Evolutionary conservation across 1,140 invertebrate species (phyloP), one percentile per base, ranked within the genome.

Genomic region (Heliconius melpomene): DNA sequence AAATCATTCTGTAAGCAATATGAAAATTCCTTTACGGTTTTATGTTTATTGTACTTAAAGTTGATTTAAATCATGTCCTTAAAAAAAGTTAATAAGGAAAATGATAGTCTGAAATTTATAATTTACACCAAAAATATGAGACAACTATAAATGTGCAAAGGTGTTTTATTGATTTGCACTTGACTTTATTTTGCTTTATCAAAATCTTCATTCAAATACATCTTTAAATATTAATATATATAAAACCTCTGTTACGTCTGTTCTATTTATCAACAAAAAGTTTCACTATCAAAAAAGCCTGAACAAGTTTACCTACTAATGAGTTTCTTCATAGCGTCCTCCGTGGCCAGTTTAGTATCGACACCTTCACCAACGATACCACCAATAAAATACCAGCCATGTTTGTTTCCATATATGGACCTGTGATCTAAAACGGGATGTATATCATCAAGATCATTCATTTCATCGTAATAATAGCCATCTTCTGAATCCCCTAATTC

Each of bases 301-400:
- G 86, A 89, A 93, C 85, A 94, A 94, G 93, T 94, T 96, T 96
- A 96, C 96, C 96, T 97, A 97, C 97, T 97, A 96, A 96, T 96
- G 95, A 97, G 95, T 96, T 96, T 97, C 82, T 96, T 95, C 93
- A 97, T 95, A 78, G 97, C 96, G 85, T 96, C 95, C 84, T 95
- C 94, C 87, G 96, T 96, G 13, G 96, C 96, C 78, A 95, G 91
- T 50, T 94, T 93, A 26, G 95, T 93, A 89, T 95, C 94, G 80
- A 95, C 94, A 36, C 95, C 90, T 78, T 95, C 92, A 23, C 96
- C 97, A 79, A 96, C 95, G 70, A 98, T 96, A 60, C 97, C 97
- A 26, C 97, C 97, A 79, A 98, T 96, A 96, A 97, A 98, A 90
- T 96, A 96, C 97, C 97, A 98, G 57, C 97, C 97, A 72, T 96